phyloP scores from a whole-genome alignment of 2,797 vertebrate species.

The Enteromius treurensis region DNA sequence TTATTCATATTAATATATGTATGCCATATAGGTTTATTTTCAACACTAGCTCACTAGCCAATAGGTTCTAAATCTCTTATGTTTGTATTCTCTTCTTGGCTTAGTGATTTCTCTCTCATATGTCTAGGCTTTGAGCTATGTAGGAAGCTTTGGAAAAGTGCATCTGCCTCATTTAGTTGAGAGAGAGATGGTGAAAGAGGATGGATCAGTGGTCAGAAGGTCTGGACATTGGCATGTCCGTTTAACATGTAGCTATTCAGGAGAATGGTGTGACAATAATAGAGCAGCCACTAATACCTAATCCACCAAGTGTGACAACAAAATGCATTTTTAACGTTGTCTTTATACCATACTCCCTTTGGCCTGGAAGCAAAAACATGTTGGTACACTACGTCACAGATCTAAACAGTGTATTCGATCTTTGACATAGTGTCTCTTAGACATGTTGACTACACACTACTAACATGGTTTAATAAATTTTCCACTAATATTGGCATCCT shows the following conservation, averaged over 20 bases:
- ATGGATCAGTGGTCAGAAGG: conserved; percentile 95
- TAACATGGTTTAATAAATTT: too few species aligned
- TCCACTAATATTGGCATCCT: too few species aligned
- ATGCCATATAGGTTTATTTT: background rate
- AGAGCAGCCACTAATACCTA: background rate
- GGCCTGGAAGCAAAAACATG: too few species aligned
- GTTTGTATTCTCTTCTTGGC: background rate
- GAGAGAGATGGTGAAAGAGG: conserved; percentile 85
- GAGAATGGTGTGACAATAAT: conserved; percentile 56
- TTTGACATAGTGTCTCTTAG: too few species aligned
- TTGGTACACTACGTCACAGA: too few species aligned
- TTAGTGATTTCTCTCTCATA: conserved; percentile 56
- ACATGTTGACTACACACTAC: too few species aligned
- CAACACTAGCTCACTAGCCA: background rate
- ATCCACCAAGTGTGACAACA: background rate
- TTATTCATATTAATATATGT: too few species aligned
- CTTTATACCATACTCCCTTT: background rate
- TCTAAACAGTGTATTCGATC: too few species aligned
- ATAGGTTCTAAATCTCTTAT: background rate
- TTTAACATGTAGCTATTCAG: conserved; percentile 56
- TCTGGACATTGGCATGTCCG: conserved; percentile 76
- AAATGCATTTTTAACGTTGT: background rate
- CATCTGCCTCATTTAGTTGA: conserved; percentile 89
- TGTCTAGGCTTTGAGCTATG: conserved; percentile 88
- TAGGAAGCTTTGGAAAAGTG: conserved; percentile 83